Evolutionary conservation across 2,888 invertebrate species (phyloP).

Genomic region (Neoaliturus tenellus): DNA sequence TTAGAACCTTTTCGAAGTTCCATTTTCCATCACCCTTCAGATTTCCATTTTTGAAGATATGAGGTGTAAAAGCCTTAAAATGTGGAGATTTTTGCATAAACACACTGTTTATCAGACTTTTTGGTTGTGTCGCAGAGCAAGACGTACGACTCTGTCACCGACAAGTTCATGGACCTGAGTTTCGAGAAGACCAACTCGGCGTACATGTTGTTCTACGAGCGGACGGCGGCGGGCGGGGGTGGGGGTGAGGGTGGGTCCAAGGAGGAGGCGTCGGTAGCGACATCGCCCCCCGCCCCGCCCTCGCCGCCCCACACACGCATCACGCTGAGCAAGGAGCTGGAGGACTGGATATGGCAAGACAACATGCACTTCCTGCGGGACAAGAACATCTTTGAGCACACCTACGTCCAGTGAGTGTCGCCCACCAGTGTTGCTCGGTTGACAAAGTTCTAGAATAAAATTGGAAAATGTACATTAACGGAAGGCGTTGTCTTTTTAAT

Average conservation of each 20-base stretch:
- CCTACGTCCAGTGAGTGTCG: conserved; percentile 89
- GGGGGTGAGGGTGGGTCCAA: conserved; percentile 69
- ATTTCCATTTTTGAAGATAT: too few species aligned
- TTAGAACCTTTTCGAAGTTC: too few species aligned
- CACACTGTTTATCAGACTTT: too few species aligned
- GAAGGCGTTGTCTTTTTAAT: too few species aligned
- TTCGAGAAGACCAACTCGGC: conserved; percentile 99
- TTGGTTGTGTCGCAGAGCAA: conserved; percentile 81
- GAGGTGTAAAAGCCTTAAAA: too few species aligned
- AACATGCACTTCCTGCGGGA: conserved; percentile 97
- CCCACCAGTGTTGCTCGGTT: background rate
- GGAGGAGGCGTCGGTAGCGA: conserved; percentile 69
- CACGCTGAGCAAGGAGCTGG: conserved; percentile 85
- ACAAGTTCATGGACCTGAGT: conserved; percentile 98
- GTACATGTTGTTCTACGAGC: conserved; percentile 97
- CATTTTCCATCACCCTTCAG: too few species aligned
- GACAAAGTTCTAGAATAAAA: too few species aligned
- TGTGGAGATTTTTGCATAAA: too few species aligned
- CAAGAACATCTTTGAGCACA: conserved; percentile 97
- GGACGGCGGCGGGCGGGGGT: conserved; percentile 71
- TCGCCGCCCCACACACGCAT: conserved; percentile 70
- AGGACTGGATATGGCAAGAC: conserved; percentile 98
- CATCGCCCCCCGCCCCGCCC: conserved; percentile 61
- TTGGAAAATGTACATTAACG: too few species aligned
- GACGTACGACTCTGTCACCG: conserved; percentile 97